Evolutionary conservation across 2,888 invertebrate species (phyloP).

Genomic region (Lepidocyrtinus sp.): DNA sequence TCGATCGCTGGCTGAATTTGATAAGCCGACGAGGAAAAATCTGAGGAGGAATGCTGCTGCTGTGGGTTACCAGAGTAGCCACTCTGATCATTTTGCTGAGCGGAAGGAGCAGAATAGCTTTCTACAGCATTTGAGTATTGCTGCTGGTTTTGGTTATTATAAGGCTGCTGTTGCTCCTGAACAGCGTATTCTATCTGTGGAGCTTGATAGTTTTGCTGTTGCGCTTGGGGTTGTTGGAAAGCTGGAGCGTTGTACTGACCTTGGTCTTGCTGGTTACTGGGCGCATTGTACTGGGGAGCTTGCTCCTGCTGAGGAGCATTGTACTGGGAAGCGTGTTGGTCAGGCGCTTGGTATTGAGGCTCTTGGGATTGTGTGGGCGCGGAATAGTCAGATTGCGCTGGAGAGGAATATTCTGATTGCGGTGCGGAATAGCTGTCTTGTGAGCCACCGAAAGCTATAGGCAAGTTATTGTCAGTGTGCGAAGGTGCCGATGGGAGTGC

Average conservation of each 20-base stretch:
- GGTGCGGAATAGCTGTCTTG: conserved; percentile 63
- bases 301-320: conserved; percentile 36
- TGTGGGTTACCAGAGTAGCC: conserved; percentile 24
- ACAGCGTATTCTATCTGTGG: conserved; percentile 46
- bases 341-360: conserved; percentile 2
- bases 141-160: conserved; percentile 34
- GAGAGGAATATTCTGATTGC: conserved; percentile 40
- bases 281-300: conserved; percentile 27
- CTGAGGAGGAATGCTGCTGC: conserved; percentile 36
- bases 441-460: conserved; percentile 58
- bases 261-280: conserved; percentile 2
- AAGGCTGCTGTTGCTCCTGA: conserved; percentile 41
- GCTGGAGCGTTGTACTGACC: conserved; percentile 26
- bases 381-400: conserved; percentile 35
- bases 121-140: conserved; percentile 54
- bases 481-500: conserved; percentile 36
- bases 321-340: conserved; percentile 26
- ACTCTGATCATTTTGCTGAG: conserved; percentile 40
- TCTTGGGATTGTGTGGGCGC: conserved; percentile 35
- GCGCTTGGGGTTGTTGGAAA: conserved; percentile 16
- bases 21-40: conserved; percentile 44
- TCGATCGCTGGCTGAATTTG: conserved; percentile 65
- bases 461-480: conserved; percentile 51
- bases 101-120: conserved; percentile 38
- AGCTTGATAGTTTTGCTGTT: conserved; percentile 36